A percentile compares a stretch with the other conserved stretches of the same genome.
These are phyloP conservation scores for Prionailurus bengalensis DNA, from an alignment of 2,113 vertebrate genomes.

Conservation along the genomic window DNA sequence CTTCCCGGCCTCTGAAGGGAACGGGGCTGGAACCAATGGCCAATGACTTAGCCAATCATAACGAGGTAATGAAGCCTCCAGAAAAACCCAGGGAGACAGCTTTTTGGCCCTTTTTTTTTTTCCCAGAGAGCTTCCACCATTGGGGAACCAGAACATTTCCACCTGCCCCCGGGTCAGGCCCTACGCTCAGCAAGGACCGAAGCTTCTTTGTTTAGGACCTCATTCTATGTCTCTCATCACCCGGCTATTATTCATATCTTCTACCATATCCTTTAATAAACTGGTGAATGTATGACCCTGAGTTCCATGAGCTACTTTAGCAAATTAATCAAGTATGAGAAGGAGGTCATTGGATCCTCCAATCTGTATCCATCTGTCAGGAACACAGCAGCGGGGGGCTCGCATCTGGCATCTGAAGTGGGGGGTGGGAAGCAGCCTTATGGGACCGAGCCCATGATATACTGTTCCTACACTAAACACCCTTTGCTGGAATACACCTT, in stretches of 20 bases:
- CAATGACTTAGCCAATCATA: not conserved
- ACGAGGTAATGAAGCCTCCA: not conserved
- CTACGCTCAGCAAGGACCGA: not conserved
- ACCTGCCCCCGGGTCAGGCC: not conserved
- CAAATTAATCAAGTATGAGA: not conserved
- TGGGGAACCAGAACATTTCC: not conserved
- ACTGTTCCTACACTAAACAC: not conserved
- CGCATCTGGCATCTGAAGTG: not conserved
- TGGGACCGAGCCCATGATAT: not conserved
- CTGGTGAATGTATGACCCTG: not conserved
- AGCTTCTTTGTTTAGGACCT: not conserved
- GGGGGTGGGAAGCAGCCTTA: not conserved
- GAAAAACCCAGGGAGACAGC: not conserved
- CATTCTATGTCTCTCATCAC: not conserved
- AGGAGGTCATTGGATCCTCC: not conserved
- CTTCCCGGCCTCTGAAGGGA: not conserved
- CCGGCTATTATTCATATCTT: not conserved
- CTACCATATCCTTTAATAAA: not conserved
- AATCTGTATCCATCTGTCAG: not conserved
- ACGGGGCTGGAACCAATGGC: not conserved
- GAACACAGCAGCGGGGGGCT: not conserved
- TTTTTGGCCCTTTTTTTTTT: not conserved
- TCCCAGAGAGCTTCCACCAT: not conserved
- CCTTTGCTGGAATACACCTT: not conserved
- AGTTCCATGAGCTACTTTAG: not conserved